phyloP scores from a whole-genome alignment of 2,797 vertebrate genomes.

The Melopsittacus undulatus region DNA sequence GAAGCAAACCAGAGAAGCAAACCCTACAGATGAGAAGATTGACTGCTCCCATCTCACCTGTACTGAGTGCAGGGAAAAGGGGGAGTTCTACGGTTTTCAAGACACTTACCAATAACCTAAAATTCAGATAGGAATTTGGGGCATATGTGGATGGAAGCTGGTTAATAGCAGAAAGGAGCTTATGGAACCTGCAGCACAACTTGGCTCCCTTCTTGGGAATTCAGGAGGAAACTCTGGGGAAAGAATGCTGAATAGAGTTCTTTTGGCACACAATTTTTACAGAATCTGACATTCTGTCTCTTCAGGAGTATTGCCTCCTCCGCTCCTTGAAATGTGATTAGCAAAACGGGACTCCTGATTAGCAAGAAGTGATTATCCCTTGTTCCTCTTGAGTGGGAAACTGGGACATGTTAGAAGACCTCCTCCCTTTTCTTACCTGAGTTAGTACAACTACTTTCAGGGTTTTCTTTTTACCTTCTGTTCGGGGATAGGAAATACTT shows the following conservation, averaged over 20 bases:
- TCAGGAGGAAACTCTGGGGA: neutral
- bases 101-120: slow-evolving; percentile 6
- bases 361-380: neutral
- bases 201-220: slow-evolving; percentile 3
- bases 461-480: neutral
- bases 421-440: neutral
- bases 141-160: neutral
- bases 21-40: neutral
- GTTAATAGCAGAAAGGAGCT: slow-evolving; percentile 31
- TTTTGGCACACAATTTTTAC: slow-evolving; percentile 62
- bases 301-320: neutral
- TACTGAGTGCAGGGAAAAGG: neutral
- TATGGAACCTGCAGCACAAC: slow-evolving; percentile 16
- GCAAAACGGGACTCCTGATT: neutral
- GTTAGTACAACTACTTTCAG: neutral
- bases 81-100: neutral
- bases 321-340: neutral
- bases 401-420: neutral
- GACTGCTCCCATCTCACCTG: neutral
- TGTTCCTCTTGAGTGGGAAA: neutral
- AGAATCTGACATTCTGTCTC: neutral
- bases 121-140: neutral
- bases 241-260: slow-evolving; percentile 2
- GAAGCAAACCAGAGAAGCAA: slow-evolving; percentile 13
- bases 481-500: neutral